Evolutionary conservation across 2,113 vertebrate species (phyloP), one percentile per base, ranked within the genome.

Genomic region (Ophiodon elongatus): DNA sequence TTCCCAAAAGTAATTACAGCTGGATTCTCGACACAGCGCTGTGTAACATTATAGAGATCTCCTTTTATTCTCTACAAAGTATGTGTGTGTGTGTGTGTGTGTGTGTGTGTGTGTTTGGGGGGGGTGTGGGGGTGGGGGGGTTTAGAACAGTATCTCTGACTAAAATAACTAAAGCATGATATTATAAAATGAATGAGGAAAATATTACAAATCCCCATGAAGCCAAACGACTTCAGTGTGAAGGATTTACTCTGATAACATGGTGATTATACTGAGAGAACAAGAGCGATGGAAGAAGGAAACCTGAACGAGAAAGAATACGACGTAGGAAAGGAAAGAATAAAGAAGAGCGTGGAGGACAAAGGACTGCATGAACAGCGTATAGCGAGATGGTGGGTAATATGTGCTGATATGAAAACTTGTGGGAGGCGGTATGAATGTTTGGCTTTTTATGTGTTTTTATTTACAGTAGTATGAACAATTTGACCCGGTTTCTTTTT

Each of bases 401-500:
- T 72, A n/a, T 68, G 37, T 73, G 66, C 80, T 79, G 57, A 67
- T 74, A 75, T 8, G 60, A 82, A 76, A 73, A 50, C 81, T 68
- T 62, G 64, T 71, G 73, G 83, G 86, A 85, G 73, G 63, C 64
- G 60, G 43, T 66, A 37, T 84, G 66, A 71, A 73, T 52, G 60
- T 84, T 80, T 1, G 45, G 35, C 54, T 85, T 52, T 59, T 77
- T 85, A 56, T 81, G 73, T 75, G 76, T 78, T 87, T 79, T 88
- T 90, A 89, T 92, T 89, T 92, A 86, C 80, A 89, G 79, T 85
- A 79, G 57, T 63, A 83, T 87, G 75, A 89, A 87, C 72, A 77
- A 88, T 86, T 80, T 92, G 85, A 91, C 90, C 90, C 86, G 89
- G 54, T 90, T 91, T 89, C 70, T 54, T 39, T 71, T 81, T 45